Percentiles rank a stretch among this genome's conserved stretches.
Evolutionary conservation across 2,888 invertebrate species (phyloP).

Genomic region (Macroteleia sp.): DNA sequence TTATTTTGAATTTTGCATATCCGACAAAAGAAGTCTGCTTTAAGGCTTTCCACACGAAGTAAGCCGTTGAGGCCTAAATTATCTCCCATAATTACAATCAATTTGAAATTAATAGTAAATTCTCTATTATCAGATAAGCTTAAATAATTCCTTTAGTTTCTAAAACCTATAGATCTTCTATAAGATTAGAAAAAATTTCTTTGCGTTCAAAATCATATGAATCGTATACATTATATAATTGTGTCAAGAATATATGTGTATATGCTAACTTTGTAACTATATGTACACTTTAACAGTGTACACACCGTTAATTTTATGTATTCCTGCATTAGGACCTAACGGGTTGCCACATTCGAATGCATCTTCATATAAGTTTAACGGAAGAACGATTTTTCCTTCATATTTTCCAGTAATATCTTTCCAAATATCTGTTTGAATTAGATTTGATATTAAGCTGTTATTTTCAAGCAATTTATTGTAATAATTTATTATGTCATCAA

Average conservation of each 20-base stretch:
- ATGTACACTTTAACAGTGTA: no score
- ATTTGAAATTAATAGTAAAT: not conserved
- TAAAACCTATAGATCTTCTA: not conserved
- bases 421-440: no score
- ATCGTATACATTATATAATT: not conserved
- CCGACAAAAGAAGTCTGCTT: not conserved
- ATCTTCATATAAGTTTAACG: no score
- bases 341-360: no score
- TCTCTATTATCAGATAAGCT: not conserved
- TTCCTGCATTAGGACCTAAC: no score
- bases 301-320: no score
- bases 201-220: not conserved
- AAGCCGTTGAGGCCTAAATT: conserved; percentile 15
- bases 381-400: no score
- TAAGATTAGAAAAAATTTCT: not conserved
- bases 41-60: conserved; percentile 3
- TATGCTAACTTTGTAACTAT: no score
- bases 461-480: no score
- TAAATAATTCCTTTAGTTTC: not conserved
- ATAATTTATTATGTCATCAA: no score
- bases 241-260: not conserved
- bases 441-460: no score
- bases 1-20: not conserved
- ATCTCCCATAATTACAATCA: not conserved
- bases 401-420: no score